These are phyloP conservation scores for Shinisaurus crocodilurus DNA, from an alignment of 2,113 vertebrate species.

Conservation along the genomic window DNA sequence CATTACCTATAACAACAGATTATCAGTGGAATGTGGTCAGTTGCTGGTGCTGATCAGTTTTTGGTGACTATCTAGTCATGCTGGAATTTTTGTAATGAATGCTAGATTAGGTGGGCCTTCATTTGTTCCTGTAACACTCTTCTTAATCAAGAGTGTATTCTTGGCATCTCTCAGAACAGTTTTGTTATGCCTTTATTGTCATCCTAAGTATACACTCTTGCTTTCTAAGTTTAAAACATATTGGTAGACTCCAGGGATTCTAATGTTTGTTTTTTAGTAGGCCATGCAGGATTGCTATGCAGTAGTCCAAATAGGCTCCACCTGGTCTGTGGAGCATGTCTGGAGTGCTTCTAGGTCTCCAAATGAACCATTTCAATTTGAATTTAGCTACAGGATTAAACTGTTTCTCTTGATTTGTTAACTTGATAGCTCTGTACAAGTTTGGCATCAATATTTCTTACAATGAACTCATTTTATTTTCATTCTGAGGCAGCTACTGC, in stretches of 20 bases:
- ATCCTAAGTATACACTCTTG: not conserved
- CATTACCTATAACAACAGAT: not conserved
- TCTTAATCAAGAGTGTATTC: not conserved
- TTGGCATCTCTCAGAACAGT: no score
- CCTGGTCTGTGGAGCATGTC: not conserved
- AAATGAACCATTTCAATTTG: not conserved
- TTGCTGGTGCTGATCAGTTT: not conserved
- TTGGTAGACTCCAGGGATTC: not conserved
- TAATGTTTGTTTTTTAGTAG: not conserved
- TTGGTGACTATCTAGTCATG: not conserved
- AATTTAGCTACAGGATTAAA: not conserved
- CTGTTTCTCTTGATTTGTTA: slow-evolving; percentile 15
- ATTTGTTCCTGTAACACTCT: not conserved
- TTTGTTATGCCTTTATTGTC: not conserved
- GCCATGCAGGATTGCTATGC: not conserved
- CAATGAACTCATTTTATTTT: not conserved
- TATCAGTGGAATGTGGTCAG: no score
- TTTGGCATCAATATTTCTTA: not conserved
- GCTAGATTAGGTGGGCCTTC: no score
- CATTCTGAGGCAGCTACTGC: not conserved
- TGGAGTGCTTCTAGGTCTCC: not conserved
- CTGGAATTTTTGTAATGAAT: not conserved
- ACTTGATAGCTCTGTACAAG: not conserved
- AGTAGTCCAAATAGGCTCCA: not conserved
- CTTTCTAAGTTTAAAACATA: not conserved